Base-by-base conservation (phyloP, 2,888 invertebrate genomes). In the Sylvicola cinctus region DNA sequence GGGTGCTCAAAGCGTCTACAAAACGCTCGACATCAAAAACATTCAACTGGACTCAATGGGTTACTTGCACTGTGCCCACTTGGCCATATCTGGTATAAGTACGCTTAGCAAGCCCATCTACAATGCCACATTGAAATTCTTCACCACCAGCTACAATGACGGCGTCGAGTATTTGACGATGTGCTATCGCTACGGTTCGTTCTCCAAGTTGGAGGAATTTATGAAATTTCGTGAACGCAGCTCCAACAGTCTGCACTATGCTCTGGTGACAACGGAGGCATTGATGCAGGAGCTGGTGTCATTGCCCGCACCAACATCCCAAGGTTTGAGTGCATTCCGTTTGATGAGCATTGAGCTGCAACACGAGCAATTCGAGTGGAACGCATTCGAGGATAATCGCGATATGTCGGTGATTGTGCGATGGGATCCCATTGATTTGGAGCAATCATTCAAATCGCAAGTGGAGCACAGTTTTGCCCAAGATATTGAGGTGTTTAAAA, bases 121-220 rank as follows among this genome's bases (percentile, higher is more conserved):
- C 40, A 75, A 80, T 33, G 65, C 71, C 32, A 79, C 87, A 10
- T 61, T 81, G 36, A 77, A 79, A 47, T 90, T 91, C 62, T 91
- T 88, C 57, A 70, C 76, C 29, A 72, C 77, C 40, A 88, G 85
- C 54, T 78, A 79, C 46, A 85, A 83, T 60, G 91, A 93, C 58
- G 81, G 85, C 47, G 71, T 84, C 32, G 93, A 93, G 54, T 84
- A 88, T 53, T 66, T 93, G 35, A 83, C 88, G 16, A 75, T 83
- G 48, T 83, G 85, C 7, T 93, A 91, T 62, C 90, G 91, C 51
- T 91, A 77, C 58, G 91, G 93, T 10, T 88, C 91, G 30, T 91
- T 91, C 61, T 73, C 77, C 43, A 90, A 91, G 66, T 69, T 93
- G 43, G 73, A 79, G 44, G 91, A 93, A 55, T 80, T 95, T 52